Conservation (phyloP, 2,888 invertebrate species). For the Standfussiana lucernea region DNA sequence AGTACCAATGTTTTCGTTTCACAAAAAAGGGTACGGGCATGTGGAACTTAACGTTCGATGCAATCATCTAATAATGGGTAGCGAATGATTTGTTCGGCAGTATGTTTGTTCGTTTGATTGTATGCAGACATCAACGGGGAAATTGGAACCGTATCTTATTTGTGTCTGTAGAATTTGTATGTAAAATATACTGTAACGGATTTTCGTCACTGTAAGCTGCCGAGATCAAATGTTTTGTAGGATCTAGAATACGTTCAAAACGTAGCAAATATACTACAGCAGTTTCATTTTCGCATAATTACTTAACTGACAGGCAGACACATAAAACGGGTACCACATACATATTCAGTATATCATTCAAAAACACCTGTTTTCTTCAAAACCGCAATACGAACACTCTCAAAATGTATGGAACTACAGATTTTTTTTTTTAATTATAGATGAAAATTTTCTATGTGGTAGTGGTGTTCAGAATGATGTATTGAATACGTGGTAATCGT, state of each 20-base stretch:
- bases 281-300: conserved; percentile 1
- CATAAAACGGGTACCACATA: too few relatives aligned
- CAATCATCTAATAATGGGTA: conserved; percentile 60
- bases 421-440: too few relatives aligned
- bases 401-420: too few relatives aligned
- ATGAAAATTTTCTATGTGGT: too few relatives aligned
- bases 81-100: conserved; percentile 50
- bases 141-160: conserved; percentile 18
- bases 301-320: neutral
- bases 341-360: too few relatives aligned
- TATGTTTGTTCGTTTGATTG: conserved; percentile 38
- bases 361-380: too few relatives aligned
- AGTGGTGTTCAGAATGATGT: too few relatives aligned
- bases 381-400: too few relatives aligned
- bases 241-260: neutral
- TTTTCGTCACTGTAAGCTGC: neutral
- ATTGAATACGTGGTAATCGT: too few relatives aligned
- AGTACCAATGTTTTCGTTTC: conserved; percentile 60
- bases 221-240: neutral
- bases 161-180: neutral
- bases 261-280: neutral
- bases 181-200: neutral
- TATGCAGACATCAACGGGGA: conserved; percentile 30
- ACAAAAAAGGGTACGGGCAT: conserved; percentile 60
- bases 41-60: conserved; percentile 53